Conservation (phyloP, 2,113 vertebrate species). For the Etheostoma spectabile region DNA sequence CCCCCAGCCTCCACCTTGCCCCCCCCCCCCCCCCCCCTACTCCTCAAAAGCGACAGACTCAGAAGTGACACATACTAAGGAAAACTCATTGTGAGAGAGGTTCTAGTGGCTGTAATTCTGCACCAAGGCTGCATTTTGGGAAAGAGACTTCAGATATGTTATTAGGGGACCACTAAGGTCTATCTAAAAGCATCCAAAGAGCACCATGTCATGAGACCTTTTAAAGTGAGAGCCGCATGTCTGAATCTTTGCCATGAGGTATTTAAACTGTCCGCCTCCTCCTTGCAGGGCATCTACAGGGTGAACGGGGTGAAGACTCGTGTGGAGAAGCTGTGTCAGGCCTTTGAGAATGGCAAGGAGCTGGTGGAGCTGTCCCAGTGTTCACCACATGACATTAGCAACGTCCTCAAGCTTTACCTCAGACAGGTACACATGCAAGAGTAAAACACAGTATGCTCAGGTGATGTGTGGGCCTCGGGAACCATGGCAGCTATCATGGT, state of each 20-base stretch:
- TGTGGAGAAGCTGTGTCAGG: slow-evolving; percentile 98
- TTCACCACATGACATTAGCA: slow-evolving; percentile 96
- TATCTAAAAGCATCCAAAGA: too few relatives aligned
- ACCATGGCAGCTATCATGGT: neutral
- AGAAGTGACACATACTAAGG: too few relatives aligned
- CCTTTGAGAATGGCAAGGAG: slow-evolving; percentile 95
- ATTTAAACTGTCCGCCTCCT: neutral
- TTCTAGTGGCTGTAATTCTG: too few relatives aligned
- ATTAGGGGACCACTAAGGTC: too few relatives aligned
- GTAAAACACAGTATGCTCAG: neutral
- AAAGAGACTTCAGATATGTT: too few relatives aligned
- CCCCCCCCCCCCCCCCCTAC: too few relatives aligned
- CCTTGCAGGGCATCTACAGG: slow-evolving; percentile 93
- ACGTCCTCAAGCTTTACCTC: slow-evolving; percentile 97
- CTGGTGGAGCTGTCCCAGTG: slow-evolving; percentile 96
- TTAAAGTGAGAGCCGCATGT: neutral
- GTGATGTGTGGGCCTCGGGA: neutral
- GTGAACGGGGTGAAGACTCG: slow-evolving; percentile 97
- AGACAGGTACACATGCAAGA: slow-evolving; percentile 86
- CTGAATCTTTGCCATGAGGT: neutral
- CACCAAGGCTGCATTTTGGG: too few relatives aligned
- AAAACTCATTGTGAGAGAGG: too few relatives aligned
- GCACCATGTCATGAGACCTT: too few relatives aligned
- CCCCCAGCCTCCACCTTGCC: too few relatives aligned
- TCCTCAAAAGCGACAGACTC: too few relatives aligned